Evolutionary conservation across 2,113 vertebrate genomes (phyloP).

Genomic region (Turnix velox): DNA sequence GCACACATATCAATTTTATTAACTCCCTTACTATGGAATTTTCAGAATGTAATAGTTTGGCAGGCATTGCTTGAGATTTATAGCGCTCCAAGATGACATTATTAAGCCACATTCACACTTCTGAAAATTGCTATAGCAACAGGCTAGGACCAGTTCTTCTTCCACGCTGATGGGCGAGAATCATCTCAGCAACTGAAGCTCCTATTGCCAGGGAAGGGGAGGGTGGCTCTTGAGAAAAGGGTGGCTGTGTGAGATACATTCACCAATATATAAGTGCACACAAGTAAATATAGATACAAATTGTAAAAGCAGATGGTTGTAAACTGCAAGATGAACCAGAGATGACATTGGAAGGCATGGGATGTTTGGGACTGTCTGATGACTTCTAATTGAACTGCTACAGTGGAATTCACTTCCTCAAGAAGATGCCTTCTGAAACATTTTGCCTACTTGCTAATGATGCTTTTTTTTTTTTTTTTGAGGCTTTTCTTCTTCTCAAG

Average conservation of each 20-base stretch:
- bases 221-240: background rate
- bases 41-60: slow-evolving; percentile 51
- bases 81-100: slow-evolving; percentile 39
- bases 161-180: slow-evolving; percentile 13
- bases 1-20: slow-evolving; percentile 66
- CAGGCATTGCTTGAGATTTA: slow-evolving; percentile 57
- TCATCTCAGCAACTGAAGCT: background rate
- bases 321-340: background rate
- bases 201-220: background rate
- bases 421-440: background rate
- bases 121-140: slow-evolving; percentile 52
- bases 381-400: background rate
- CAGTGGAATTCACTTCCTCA: background rate
- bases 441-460: background rate
- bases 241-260: background rate
- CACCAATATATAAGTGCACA: background rate
- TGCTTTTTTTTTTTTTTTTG: no score
- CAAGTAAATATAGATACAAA: background rate
- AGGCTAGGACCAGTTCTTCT: background rate
- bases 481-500: background rate
- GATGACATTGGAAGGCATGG: background rate
- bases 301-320: background rate
- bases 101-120: slow-evolving; percentile 54
- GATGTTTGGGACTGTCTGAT: background rate
- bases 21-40: slow-evolving; percentile 54